Evolutionary conservation across 1,140 invertebrate genomes (phyloP), one percentile per base, ranked within the genome.

Genomic region (Bombus superbus): DNA sequence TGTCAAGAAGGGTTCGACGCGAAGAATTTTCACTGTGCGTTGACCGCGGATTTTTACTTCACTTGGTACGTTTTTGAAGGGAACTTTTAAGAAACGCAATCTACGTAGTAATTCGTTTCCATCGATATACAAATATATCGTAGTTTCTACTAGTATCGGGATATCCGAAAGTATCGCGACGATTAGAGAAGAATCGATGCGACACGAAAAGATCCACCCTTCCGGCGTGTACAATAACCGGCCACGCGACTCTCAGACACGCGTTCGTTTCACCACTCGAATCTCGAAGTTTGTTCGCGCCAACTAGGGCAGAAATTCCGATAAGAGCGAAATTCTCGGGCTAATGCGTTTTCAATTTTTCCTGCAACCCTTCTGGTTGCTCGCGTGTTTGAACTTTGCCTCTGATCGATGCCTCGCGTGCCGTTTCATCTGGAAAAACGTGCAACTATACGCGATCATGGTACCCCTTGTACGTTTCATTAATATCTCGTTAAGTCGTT

Each of bases 231-330:
- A 57, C 53, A 25, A n/a, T 32, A n/a, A 47, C 18, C 10, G n/a
- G 73, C 73, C 73, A 75, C 73, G 72, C 72, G 72, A 47, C 15
- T 18, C 42, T 18, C 1, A 28, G 57, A 42, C 57, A n/a, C 28
- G 28, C 28, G 57, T 22, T 32, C 53, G 28, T 62, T 64, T 42
- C 38, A n/a, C 28, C 8, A 59, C 38, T 66, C 59, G 75, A 64
- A 78, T 78, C 42, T 78, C 28, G 38, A 78, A 78, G 75, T 78
- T 78, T 64, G 75, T 66, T 64, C 75, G 75, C 25, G 57, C 57
- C 75, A 78, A 78, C 53, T 78, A 32, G 75, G 57, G 75, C 59
- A 35, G 75, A 78, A 78, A 66, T 78, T 42, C 75, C 75, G 75
- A 78, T 78, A 78, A 78, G 47, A 78, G 75, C 38, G 59, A 32